phyloP scores from a whole-genome alignment of 2,888 invertebrate genomes.

The Cheilosia urbana region DNA sequence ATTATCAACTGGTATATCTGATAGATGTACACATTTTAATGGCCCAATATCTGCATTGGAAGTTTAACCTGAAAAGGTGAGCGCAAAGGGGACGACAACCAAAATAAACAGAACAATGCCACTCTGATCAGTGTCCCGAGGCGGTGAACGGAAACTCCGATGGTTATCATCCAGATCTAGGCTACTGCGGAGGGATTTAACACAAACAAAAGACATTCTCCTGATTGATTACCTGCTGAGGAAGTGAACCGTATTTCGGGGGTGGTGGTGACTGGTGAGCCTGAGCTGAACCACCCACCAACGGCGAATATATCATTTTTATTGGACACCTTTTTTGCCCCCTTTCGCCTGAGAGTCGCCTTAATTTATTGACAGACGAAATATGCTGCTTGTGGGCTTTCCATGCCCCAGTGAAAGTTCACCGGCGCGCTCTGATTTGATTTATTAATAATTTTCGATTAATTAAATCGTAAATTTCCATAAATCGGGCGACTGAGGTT shows the following conservation, averaged over 20 bases:
- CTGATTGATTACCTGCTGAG: constrained; percentile 70
- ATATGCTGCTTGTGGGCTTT: constrained; percentile 54
- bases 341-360: constrained; percentile 28
- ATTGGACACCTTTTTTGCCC: constrained; percentile 57
- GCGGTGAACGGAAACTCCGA: constrained; percentile 11
- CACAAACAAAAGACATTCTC: constrained; percentile 19
- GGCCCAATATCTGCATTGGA: constrained; percentile 32
- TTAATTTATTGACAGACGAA: constrained; percentile 62
- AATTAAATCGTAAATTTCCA: constrained; percentile 74
- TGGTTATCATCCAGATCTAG: background rate
- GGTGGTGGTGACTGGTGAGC: constrained; percentile 42
- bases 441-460: constrained; percentile 75
- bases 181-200: constrained; percentile 3
- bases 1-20: constrained; percentile 43
- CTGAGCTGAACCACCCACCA: background rate
- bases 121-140: background rate
- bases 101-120: constrained; percentile 30
- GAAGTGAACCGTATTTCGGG: constrained; percentile 41
- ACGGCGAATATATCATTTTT: constrained; percentile 62
- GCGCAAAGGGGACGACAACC: constrained; percentile 2
- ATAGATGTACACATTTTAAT: background rate
- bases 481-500: constrained; percentile 48
- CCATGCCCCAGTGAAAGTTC: constrained; percentile 58
- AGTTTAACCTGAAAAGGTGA: constrained; percentile 54
- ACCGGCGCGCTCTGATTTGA: constrained; percentile 38